phyloP scores from a whole-genome alignment of 2,113 vertebrate species.

The Malurus elegans region DNA sequence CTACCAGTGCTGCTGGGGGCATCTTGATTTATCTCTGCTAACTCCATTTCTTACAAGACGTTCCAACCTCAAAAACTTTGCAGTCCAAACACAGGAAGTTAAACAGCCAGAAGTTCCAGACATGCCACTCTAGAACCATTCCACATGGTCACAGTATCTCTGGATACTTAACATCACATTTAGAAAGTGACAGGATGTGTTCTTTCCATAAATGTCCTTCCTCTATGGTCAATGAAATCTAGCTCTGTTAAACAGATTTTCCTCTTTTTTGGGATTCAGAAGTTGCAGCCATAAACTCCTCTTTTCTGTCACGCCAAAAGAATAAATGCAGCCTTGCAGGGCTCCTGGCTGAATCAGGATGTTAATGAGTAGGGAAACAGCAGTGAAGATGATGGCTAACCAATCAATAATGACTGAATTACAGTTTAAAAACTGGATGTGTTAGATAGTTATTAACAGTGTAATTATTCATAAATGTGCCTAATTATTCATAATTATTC shows the following conservation, averaged over 20 bases:
- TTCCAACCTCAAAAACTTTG: not conserved
- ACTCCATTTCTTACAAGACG: not conserved
- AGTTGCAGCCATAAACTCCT: not conserved
- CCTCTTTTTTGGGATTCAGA: not conserved
- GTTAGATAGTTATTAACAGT: conserved; percentile 80
- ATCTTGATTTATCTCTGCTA: not conserved
- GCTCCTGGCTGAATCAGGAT: conserved; percentile 23
- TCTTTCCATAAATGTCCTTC: not conserved
- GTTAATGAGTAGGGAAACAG: conserved; percentile 60
- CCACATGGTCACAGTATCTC: not conserved
- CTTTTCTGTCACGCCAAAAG: not conserved
- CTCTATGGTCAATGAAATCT: not conserved
- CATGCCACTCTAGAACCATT: fast-evolving
- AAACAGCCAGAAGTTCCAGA: not conserved
- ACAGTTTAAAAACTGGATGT: conserved; percentile 76
- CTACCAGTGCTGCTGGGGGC: not conserved
- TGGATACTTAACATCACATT: not conserved
- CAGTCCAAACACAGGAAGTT: not conserved
- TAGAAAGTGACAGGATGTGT: not conserved
- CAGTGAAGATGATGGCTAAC: conserved; percentile 45
- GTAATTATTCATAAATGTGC: conserved; percentile 83
- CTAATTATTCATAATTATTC: conserved; percentile 86
- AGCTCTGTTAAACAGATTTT: not conserved
- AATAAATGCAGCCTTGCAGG: not conserved
- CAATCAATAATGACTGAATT: conserved; percentile 72